Evolutionary conservation across 2,888 invertebrate species (phyloP).

Genomic region (Leuctra nigra): DNA sequence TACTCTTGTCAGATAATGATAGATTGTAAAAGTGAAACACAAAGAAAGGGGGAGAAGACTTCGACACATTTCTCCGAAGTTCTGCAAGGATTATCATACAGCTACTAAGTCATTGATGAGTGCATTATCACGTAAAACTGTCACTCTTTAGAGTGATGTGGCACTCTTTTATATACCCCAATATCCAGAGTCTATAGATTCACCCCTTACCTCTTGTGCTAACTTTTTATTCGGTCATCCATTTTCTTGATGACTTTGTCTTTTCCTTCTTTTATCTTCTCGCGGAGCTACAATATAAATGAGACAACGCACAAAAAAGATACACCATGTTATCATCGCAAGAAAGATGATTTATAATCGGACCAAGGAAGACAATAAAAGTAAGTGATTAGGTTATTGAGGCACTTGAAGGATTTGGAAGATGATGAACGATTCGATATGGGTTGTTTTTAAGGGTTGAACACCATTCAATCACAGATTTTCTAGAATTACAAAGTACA

Average conservation of each 20-base stretch:
- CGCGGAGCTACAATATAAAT: too few species aligned
- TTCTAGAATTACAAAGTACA: too few species aligned
- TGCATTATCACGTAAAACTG: constrained; percentile 21
- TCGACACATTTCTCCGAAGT: too few species aligned
- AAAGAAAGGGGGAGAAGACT: too few species aligned
- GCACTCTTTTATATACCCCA: not conserved
- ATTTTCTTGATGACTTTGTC: constrained; percentile 14
- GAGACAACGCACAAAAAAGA: too few species aligned
- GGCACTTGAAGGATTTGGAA: not conserved
- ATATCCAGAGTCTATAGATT: not conserved
- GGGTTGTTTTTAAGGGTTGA: too few species aligned
- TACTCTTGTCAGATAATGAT: too few species aligned
- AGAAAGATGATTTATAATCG: constrained; percentile 10
- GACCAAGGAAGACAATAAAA: constrained; percentile 6
- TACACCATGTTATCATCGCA: not conserved
- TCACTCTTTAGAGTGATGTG: constrained; percentile 19
- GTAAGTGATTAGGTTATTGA: constrained; percentile 16
- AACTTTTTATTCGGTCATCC: constrained; percentile 11
- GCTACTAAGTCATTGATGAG: constrained; percentile 2
- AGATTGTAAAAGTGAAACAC: too few species aligned
- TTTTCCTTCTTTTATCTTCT: too few species aligned
- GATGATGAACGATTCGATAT: too few species aligned
- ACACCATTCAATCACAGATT: too few species aligned
- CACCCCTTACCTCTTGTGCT: not conserved
- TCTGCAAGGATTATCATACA: too few species aligned